Base-by-base conservation (phyloP, 2,113 vertebrate genomes). In the Phasianus colchicus region DNA sequence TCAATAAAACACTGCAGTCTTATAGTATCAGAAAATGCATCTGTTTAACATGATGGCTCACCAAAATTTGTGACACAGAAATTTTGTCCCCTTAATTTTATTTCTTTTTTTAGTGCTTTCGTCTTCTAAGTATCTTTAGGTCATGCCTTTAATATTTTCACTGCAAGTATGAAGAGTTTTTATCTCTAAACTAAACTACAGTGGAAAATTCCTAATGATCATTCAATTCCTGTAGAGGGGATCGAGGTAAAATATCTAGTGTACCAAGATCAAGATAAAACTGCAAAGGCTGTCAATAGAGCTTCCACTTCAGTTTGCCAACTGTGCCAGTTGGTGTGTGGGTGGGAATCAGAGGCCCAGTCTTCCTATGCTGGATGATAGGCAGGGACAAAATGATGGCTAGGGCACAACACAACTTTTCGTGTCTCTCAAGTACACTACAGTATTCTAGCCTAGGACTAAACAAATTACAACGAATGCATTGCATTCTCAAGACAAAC, bases 241-340 rank as follows among this genome's bases (percentile, higher is more conserved):
- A 63, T 79, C 70, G 82, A 73, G 36, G 4, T 79, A 89, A 91
- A 87, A 63, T 13, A 81, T 3, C 15, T 81, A 76, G 50, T 34
- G 55, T 29, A 73, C 73, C 9, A 55, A 79, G 38, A 85, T 84
- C 22, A 60, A 76, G 78, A 91, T 10, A 54, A 73, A 93, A 79
- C 30, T 54, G 14, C 19, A 64, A 76, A 70, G 19, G 16, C 36
- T 87, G 50, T 36, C 18, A 79, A 64, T 32, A 69, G 9, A 12
- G 32, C 65, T 32, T 77, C 55, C 34, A 42, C 36, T 84, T 32
- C 17, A 63, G 8, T 17, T 87, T 92, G 50, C 42, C 71, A 93
- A 9, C 34, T 66, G 19, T 64, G 69, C 34, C 90, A 90, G 57
- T 27, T 86, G 83, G 76, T 83, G 38, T 73, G 81, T 89, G 82